Evolutionary conservation across 1,140 invertebrate genomes (phyloP).

Genomic region (Aphelenchoides fujianensis): DNA sequence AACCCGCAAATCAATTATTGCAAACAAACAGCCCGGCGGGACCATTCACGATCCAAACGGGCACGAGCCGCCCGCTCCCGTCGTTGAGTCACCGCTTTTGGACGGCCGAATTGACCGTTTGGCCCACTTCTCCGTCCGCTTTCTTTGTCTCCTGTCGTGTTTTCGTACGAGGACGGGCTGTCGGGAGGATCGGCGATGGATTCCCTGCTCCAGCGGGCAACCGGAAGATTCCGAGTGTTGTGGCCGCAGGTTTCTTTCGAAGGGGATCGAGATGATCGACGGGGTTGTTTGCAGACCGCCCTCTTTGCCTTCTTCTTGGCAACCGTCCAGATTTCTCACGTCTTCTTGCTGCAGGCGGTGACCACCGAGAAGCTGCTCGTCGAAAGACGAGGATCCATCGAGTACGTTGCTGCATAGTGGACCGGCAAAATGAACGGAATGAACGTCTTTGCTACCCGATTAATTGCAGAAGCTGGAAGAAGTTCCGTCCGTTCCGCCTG

Average conservation of each 20-base stretch:
- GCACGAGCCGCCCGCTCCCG: no score
- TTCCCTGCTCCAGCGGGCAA: neutral
- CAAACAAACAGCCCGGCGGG: no score
- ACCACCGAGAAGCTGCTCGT: neutral
- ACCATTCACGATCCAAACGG: no score
- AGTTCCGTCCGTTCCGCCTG: neutral
- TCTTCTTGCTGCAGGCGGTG: neutral
- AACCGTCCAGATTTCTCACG: neutral
- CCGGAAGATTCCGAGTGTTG: neutral
- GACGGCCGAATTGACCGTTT: no score
- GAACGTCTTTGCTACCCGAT: conserved; percentile 7
- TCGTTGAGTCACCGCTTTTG: no score
- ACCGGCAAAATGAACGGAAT: neutral
- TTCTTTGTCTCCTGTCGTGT: neutral
- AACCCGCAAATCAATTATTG: no score
- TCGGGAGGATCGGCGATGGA: neutral
- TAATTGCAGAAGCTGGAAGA: neutral
- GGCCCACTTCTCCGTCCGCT: neutral
- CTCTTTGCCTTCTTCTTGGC: neutral
- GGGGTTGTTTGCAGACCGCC: neutral
- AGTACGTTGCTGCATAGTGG: no score
- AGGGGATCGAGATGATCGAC: neutral
- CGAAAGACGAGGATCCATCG: neutral
- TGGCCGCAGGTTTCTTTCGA: neutral
- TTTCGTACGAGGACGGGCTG: no score